Base-by-base conservation (phyloP, 2,113 vertebrate genomes). In the Onychostoma macrolepis region DNA sequence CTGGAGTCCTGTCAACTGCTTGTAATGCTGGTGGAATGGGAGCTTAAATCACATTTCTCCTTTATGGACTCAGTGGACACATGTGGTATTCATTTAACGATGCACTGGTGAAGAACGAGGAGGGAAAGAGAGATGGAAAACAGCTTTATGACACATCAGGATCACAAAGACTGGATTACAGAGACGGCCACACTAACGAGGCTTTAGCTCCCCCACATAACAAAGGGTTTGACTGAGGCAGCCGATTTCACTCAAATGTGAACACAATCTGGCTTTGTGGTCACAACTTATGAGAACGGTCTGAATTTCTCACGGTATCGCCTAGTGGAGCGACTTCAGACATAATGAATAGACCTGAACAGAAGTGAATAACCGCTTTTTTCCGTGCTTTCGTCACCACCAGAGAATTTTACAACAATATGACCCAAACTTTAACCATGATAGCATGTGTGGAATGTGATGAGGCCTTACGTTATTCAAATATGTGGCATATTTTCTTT, bases 51-150 rank as follows among this genome's bases (percentile, higher is more conserved):
- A 91, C 92, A 88, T 85, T 21, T 75, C 91, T 93, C 91, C 84
- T 89, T 94, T 90, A 88, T 84, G 83, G 86, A 88, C 90, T 91
- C 90, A 87, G 11, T 48, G 90, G 90, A 91, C 91, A 93, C 93
- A 94, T 91, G 88, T 95, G 93, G 91, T 92, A 93, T 95, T 94
- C 89, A 95, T 94, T 95, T 95, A 92, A 85, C 92, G 88, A 90
- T 90, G 88, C 92, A 92, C 92, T 90, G 89, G 90, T 91, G 91
- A 92, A 93, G 92, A 92, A 91, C 86, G 89, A 89, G 67, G n/a
- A 67, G 43, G 80, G 61, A 76, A 86, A 80, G 48, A 78, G 67
- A 84, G 88, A 92, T 92, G 92, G 93, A 94, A 95, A 94, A 93
- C 90, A 91, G 92, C 91, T 94, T 93, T 72, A 91, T 94, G 93